Conservation (phyloP, 2,888 invertebrate species). For the Zelleria hepariella region DNA sequence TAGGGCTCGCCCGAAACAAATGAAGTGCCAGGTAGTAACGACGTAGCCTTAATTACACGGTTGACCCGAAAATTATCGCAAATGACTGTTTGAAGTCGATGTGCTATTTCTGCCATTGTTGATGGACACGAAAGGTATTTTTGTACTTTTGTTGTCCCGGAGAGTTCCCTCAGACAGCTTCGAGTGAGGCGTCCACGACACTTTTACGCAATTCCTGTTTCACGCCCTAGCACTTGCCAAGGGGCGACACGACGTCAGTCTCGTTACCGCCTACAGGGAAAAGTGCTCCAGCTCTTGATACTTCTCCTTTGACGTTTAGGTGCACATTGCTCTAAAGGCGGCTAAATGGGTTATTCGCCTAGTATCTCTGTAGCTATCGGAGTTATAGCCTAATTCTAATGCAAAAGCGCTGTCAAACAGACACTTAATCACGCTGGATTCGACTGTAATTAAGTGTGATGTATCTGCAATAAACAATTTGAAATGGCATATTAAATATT, state of each 20-base stretch:
- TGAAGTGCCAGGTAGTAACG: not conserved
- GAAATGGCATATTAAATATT: not conserved
- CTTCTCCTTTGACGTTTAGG: conserved; percentile 36
- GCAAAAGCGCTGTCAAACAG: not conserved
- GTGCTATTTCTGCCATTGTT: conserved; percentile 41
- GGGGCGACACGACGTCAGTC: conserved; percentile 41
- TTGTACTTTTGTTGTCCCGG: conserved; percentile 49
- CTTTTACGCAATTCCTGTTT: conserved; percentile 66
- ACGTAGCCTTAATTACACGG: conserved; percentile 1
- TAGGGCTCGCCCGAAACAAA: not conserved
- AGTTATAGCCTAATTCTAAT: not conserved
- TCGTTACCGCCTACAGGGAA: conserved; percentile 36
- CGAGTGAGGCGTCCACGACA: conserved; percentile 57
- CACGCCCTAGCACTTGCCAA: conserved; percentile 59
- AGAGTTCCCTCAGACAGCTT: conserved; percentile 44
- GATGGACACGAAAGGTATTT: conserved; percentile 57
- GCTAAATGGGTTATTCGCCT: not conserved
- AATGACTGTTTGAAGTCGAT: conserved; percentile 24
- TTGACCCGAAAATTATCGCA: conserved; percentile 7
- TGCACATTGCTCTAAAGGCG: conserved; percentile 28
- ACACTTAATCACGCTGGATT: not conserved
- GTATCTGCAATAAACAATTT: not conserved
- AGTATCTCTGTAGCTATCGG: not conserved
- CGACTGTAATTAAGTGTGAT: not conserved
- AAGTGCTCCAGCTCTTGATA: conserved; percentile 27